Conservation (phyloP, 2,113 vertebrate genomes). For the Pleuronectes platessa region DNA sequence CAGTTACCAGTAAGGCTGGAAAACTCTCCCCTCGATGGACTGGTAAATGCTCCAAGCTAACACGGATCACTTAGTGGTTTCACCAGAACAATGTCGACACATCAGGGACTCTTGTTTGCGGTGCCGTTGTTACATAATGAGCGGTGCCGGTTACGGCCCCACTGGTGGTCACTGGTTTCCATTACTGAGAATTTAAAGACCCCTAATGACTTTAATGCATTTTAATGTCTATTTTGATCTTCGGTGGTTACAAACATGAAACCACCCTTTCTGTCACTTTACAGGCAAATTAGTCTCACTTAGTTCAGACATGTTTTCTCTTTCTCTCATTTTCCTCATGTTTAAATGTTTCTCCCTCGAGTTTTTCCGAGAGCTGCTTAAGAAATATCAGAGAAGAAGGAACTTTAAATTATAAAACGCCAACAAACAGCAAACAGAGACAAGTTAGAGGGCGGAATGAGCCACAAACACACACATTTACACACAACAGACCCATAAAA, state of each 20-base stretch:
- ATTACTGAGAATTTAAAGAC: slow-evolving; percentile 30
- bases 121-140: slow-evolving; percentile 13
- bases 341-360: no score
- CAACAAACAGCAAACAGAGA: background rate
- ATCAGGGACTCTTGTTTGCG: slow-evolving; percentile 27
- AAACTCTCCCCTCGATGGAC: slow-evolving; percentile 13
- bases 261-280: slow-evolving; percentile 23
- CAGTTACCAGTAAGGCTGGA: background rate
- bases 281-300: slow-evolving; percentile 8
- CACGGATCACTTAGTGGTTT: slow-evolving; percentile 18
- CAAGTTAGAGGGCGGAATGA: no score
- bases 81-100: slow-evolving; percentile 13
- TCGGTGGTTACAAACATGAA: slow-evolving; percentile 41
- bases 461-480: no score
- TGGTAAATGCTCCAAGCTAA: background rate
- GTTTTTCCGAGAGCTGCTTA: background rate
- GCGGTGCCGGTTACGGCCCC: slow-evolving; percentile 33
- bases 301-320: background rate
- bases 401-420: background rate
- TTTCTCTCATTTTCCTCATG: background rate
- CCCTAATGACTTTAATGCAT: slow-evolving; percentile 42
- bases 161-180: slow-evolving; percentile 37
- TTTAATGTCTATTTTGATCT: slow-evolving; percentile 40
- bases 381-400: background rate
- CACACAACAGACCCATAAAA: no score